phyloP scores from a whole-genome alignment of 1,140 invertebrate species.

The Drosophila navojoa region DNA sequence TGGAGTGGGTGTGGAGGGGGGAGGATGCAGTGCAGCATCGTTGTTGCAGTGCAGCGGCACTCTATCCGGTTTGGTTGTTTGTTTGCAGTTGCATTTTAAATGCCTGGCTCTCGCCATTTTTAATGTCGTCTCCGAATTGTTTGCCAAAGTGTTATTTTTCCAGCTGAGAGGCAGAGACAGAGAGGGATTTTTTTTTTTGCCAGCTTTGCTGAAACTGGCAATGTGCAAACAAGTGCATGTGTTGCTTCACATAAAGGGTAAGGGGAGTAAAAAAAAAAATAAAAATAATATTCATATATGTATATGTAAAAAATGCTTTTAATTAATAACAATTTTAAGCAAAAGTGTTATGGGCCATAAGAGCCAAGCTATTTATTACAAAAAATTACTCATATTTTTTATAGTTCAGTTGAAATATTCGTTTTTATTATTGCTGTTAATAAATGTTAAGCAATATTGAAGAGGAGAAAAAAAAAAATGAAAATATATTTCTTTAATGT shows the following conservation, averaged over 20 bases:
- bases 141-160: constrained; percentile 23
- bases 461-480: not conserved
- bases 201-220: not conserved
- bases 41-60: not conserved
- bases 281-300: too few species aligned
- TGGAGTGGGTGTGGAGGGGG: not conserved
- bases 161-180: not conserved
- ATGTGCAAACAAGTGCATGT: constrained; percentile 8
- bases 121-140: constrained; percentile 40
- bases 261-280: not conserved
- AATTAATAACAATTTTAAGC: constrained; percentile 7
- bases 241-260: not conserved
- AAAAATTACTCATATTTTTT: not conserved
- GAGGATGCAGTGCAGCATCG: not conserved
- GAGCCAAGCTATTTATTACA: not conserved
- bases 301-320: not conserved
- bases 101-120: constrained; percentile 32
- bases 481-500: not conserved
- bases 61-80: constrained; percentile 15
- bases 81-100: constrained; percentile 35
- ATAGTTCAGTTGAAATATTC: too few species aligned
- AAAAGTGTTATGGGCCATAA: not conserved
- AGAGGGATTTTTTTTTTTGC: not conserved
- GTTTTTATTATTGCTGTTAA: not conserved
- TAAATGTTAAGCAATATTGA: not conserved